Evolutionary conservation across 2,797 vertebrate species (phyloP), one percentile per base, ranked within the genome.

Genomic region (Kryptopterus vitreolus): DNA sequence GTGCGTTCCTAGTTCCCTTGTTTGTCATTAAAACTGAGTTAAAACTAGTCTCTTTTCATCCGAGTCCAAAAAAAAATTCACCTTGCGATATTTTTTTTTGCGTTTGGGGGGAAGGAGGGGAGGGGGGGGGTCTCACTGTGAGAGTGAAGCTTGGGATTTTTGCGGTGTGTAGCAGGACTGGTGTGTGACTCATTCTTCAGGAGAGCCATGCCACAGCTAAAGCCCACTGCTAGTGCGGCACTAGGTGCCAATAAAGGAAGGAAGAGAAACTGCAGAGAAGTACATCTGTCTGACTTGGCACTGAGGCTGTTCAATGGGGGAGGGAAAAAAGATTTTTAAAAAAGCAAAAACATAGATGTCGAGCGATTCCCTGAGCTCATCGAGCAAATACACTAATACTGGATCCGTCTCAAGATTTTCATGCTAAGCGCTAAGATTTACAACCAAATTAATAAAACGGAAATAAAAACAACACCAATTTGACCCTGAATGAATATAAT

Each of bases 111-210:
- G n/a, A n/a, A n/a, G n/a, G n/a, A n/a, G n/a, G n/a, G n/a, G n/a
- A n/a, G n/a, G n/a, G n/a, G n/a, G n/a, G n/a, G n/a, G 57, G 75
- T 74, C 81, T 84, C 74, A 24, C 57, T 87, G 82, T 85, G 79
- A 76, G 75, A 31, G 62, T 48, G 59, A 82, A 87, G 86, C 70
- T 48, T 79, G 85, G 79, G 84, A 82, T 85, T 87, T 85, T 88
- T 89, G n/a, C n/a, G 88, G 65, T 75, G 63, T 89, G 85, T 80
- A 79, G 43, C 76, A 84, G 71, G 78, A 22, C 74, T 84, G 75
- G 82, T 85, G 87, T 76, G 84, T 92, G 91, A 92, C 84, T 92
- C 91, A 92, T 89, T 83, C 62, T 79, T 83, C 58, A 84, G 86
- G 82, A 81, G 77, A 75, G 78, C 61, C 33, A 86, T 88, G 86